Evolutionary conservation across 1,140 invertebrate genomes (phyloP).

Genomic region (Whitmania pigra): DNA sequence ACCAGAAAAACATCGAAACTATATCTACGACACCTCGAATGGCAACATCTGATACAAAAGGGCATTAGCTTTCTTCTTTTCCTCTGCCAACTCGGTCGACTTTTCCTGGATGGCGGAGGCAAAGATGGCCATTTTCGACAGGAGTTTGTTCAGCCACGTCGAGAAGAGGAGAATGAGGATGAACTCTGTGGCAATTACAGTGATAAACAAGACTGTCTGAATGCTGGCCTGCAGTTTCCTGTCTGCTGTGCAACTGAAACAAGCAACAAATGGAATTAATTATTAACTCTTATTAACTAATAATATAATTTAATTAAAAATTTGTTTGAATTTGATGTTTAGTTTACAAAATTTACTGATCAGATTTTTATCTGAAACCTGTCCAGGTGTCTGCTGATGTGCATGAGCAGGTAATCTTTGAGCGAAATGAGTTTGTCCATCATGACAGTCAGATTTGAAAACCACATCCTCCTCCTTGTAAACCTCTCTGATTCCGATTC

Average conservation of each 20-base stretch:
- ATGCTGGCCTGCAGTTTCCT: background rate
- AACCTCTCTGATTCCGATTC: too few species aligned
- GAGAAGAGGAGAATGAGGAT: background rate
- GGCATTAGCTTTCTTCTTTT: background rate
- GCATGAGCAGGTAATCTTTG: too few species aligned
- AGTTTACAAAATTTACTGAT: too few species aligned
- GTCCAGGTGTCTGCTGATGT: too few species aligned
- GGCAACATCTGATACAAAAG: constrained; percentile 5
- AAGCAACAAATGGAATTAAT: background rate
- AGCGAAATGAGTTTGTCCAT: too few species aligned
- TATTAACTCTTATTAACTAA: too few species aligned
- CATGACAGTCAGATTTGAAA: too few species aligned
- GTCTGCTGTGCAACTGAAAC: background rate
- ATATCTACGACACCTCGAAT: background rate
- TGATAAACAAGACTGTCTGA: background rate
- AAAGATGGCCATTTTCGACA: background rate
- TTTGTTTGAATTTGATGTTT: too few species aligned
- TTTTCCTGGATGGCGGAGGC: background rate
- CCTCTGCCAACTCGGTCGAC: background rate
- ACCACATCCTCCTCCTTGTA: too few species aligned
- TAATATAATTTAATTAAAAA: too few species aligned
- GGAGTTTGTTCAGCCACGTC: background rate
- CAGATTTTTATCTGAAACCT: too few species aligned
- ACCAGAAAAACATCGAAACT: too few species aligned
- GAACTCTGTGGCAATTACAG: background rate